These are phyloP conservation scores for Ridgeia piscesae DNA, from an alignment of 1,140 invertebrate genomes.

Conservation along the genomic window DNA sequence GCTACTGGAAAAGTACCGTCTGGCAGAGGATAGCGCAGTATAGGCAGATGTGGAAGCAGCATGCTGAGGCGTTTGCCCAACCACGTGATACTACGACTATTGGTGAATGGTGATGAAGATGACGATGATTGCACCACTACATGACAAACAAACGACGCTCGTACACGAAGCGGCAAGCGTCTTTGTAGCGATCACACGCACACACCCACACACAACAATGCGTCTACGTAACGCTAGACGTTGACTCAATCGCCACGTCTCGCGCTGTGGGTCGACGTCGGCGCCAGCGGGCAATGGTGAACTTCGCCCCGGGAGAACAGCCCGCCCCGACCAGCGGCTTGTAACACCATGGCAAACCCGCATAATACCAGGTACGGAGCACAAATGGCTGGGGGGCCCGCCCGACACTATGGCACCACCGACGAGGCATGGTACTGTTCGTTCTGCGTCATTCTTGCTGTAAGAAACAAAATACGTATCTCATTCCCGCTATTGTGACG, in stretches of 20 bases:
- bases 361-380: not conserved
- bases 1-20: too few relatives aligned
- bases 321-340: too few relatives aligned
- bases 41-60: too few relatives aligned
- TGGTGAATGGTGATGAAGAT: too few relatives aligned
- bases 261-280: not conserved
- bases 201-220: not conserved
- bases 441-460: not conserved
- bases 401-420: not conserved
- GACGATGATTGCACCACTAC: too few relatives aligned
- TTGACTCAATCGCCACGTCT: not conserved
- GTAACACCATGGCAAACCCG: not conserved
- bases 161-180: too few relatives aligned
- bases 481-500: not conserved
- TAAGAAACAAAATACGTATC: not conserved
- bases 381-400: not conserved
- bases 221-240: not conserved
- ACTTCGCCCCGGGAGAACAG: not conserved
- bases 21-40: too few relatives aligned
- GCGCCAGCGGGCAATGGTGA: not conserved
- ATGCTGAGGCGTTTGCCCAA: too few relatives aligned
- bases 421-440: not conserved
- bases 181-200: too few relatives aligned
- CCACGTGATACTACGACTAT: too few relatives aligned
- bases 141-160: too few relatives aligned